Evolutionary conservation across 1,140 invertebrate genomes (phyloP), one percentile per base, ranked within the genome.

Genomic region (Ruditapes philippinarum): DNA sequence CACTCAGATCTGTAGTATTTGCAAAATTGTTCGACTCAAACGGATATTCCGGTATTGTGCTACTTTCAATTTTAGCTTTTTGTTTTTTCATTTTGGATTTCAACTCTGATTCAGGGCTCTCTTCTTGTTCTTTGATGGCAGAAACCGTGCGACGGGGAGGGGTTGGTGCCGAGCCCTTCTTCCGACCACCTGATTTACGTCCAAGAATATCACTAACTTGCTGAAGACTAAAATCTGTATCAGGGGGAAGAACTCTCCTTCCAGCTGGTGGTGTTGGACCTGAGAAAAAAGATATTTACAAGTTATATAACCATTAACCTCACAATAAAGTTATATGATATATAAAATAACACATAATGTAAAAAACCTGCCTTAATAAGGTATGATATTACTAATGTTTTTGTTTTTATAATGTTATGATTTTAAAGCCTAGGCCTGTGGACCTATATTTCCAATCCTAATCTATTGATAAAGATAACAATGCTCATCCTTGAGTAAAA

Each of bases 31-130:
- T 89, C 5, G 78, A 45, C 28, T 89, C 87, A 33, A 73, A 82
- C 51, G 79, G 85, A 74, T 88, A 91, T 49, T 88, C 85, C 57
- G 81, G 90, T 60, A 80, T 91, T 74, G 76, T 93, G 31, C 31
- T 88, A 78, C 92, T 93, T 88, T 95, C 94, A 11, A 95, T 90
- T 84, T 95, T 95, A 25, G 93, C 94, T 84, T 95, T 95, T 84
- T 95, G 94, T 49, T 93, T 89, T 74, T 94, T 94, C 85, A 95
- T 95, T 89, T 94, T 93, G 25, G 91, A 92, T 76, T 94, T 94
- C 2, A 95, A 89, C 83, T 95, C 94, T 40, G 90, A 62, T 57
- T 94, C 93, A 28, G 92, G 73, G 45, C 92, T 91, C 31, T 90
- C 60, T 14, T 91, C 90, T n/a, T 54, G 57, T 42, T 88, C 89